These are phyloP conservation scores for Laterallus jamaicensis DNA, from an alignment of 2,113 vertebrate species.

Conservation along the genomic window DNA sequence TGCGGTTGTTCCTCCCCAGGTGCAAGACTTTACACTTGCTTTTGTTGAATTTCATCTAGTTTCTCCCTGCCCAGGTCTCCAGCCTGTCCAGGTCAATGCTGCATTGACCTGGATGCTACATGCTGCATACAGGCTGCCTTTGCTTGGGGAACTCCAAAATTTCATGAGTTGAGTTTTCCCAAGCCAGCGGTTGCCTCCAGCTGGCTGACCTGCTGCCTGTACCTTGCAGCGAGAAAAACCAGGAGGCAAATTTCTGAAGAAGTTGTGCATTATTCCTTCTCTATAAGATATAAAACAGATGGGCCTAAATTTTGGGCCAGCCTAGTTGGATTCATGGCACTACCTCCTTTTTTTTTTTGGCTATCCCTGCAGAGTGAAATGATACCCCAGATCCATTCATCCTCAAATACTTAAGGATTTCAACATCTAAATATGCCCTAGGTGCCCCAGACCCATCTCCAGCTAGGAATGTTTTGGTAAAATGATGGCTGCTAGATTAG, in stretches of 20 bases:
- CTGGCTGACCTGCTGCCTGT: neutral
- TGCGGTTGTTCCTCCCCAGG: too few species aligned
- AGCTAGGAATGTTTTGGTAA: neutral
- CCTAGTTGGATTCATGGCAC: neutral
- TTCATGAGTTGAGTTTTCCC: neutral
- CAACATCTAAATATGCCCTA: neutral
- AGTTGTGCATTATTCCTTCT: neutral
- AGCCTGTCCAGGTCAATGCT: too few species aligned
- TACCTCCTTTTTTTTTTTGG: neutral
- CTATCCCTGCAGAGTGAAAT: neutral
- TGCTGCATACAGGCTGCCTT: neutral
- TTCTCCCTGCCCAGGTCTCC: too few species aligned
- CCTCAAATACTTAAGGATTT: neutral
- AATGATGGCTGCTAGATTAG: neutral
- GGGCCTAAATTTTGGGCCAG: neutral
- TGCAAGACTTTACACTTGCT: too few species aligned
- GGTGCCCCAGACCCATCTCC: neutral
- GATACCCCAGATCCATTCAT: neutral
- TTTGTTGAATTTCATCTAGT: too few species aligned
- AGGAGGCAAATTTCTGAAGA: neutral
- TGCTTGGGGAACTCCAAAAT: neutral
- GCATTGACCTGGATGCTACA: too few species aligned
- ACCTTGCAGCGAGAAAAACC: accelerated
- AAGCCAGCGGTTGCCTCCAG: neutral
- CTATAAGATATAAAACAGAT: neutral